Base-by-base conservation (phyloP, 92 coral and sea anemone species). In the Parazoanthus swiftii region DNA sequence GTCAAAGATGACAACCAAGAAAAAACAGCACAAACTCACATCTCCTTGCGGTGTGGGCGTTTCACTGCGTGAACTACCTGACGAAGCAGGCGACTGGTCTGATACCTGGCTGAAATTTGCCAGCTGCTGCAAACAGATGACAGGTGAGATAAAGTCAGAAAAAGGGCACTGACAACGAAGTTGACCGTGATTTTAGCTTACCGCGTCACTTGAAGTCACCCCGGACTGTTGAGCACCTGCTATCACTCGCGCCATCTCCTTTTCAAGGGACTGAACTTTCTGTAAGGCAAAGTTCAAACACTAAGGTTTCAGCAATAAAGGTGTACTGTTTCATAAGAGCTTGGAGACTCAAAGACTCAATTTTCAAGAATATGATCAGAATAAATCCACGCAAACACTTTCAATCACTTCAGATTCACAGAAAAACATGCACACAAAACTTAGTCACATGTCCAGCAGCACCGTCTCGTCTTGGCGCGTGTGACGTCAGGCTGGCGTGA, bases 231-330 rank as follows among this genome's bases (percentile, higher is more conserved):
- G 56, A 38, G 65, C 39, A 46, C 89, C 89, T 65, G 88, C 48
- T 51, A 85, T 85, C 91, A 86, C 66, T 67, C 80, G 73, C 74
- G 77, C 84, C 15, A 95, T 88, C 29, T 95, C 97, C 65, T 91
- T 91, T 79, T 95, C 94, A 0, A 95, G 87, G n/a, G 85, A 68
- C 20, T 86, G 81, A 36, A 88, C 98, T 94, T 91, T 95, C 98
- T 95, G 87, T 39, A 83, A 74, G 44, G 73, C 51, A 76, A 74
- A 43, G 72, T 23, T 5, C 35, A 66, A 66, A 48, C 23, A 51
- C 25, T 21, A 0, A 76, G 4, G 9, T 26, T 23, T 2, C 26
- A 58, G 33, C 33, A 29, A 29, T 29, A 29, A 29, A 29, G 33
- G 33, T 29, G 33, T 29, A 29, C 0, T 29, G 33, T 29, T 29